Conservation (phyloP, 2,888 invertebrate species). For the Isoperla grammatica region DNA sequence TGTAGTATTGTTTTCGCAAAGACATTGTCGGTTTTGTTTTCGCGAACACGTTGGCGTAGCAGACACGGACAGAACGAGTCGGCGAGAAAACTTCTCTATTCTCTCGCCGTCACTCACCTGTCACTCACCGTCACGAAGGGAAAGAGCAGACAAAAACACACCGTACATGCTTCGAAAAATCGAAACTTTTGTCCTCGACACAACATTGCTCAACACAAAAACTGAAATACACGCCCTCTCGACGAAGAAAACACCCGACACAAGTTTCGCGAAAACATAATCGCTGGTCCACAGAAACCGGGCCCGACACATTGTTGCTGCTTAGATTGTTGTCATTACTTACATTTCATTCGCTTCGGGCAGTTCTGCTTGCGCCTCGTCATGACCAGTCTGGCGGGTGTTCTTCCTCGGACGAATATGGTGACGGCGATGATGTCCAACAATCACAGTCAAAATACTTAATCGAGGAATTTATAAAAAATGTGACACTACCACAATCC, state of each 20-base stretch:
- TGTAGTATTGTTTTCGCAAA: too few relatives aligned
- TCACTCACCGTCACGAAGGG: slow-evolving; percentile 24
- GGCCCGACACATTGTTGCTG: too few relatives aligned
- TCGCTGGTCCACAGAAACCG: too few relatives aligned
- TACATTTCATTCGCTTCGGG: slow-evolving; percentile 49
- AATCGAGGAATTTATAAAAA: slow-evolving; percentile 1
- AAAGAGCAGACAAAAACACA: slow-evolving; percentile 21
- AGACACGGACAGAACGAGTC: slow-evolving; percentile 2
- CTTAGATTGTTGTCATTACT: too few relatives aligned
- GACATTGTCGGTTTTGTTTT: too few relatives aligned
- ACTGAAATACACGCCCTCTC: not conserved
- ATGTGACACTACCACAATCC: not conserved
- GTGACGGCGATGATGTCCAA: slow-evolving; percentile 7
- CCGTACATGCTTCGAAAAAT: slow-evolving; percentile 13
- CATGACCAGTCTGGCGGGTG: slow-evolving; percentile 37
- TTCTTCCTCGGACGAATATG: slow-evolving; percentile 17
- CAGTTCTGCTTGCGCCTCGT: slow-evolving; percentile 51
- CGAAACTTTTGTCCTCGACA: slow-evolving; percentile 9
- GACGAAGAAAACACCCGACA: too few relatives aligned
- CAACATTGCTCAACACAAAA: not conserved
- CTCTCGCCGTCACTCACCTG: slow-evolving; percentile 23
- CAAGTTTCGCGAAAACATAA: too few relatives aligned
- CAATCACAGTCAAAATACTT: slow-evolving; percentile 10
- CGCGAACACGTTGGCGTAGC: too few relatives aligned
- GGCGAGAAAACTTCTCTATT: slow-evolving; percentile 9